A percentile compares a stretch with the other conserved stretches of the same genome.
Conservation (phyloP, 2,797 vertebrate species). For the Pangasius krempfi region DNA sequence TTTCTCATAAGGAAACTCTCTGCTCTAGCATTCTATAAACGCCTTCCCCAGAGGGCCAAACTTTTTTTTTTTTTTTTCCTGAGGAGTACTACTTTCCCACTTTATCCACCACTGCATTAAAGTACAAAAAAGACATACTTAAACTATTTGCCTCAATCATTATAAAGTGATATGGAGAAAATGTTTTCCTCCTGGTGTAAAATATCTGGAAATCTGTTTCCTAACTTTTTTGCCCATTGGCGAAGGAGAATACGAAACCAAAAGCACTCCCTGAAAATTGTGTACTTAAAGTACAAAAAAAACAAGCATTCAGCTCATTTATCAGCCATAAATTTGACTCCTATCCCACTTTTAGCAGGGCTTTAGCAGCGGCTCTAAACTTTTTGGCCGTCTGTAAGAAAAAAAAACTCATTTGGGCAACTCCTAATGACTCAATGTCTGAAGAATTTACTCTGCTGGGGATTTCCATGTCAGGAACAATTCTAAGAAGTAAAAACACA, state of each 20-base stretch:
- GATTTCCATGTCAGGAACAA: background rate
- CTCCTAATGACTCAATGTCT: constrained; percentile 9
- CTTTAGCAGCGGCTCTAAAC: background rate
- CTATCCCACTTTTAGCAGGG: background rate
- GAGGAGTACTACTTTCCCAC: background rate
- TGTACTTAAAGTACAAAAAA: background rate
- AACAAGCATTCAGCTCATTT: background rate
- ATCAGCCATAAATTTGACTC: background rate
- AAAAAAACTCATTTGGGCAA: background rate
- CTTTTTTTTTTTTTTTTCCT: constrained; percentile 16
- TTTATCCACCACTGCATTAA: constrained; percentile 8
- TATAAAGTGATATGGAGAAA: background rate
- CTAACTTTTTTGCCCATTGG: background rate
- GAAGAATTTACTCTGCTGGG: background rate
- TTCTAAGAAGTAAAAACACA: background rate
- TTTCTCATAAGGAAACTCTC: constrained; percentile 1
- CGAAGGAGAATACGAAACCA: background rate
- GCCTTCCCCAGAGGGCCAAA: background rate
- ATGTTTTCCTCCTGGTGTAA: background rate
- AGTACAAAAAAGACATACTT: background rate
- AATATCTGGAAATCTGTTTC: constrained; percentile 16
- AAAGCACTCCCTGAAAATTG: background rate
- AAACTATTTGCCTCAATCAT: background rate
- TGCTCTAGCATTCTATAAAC: constrained; percentile 13
- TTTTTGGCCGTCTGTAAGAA: background rate